Conservation (phyloP, 37 sponge, comb jelly and placozoan genomes). For the Cladorhizidae sp. region DNA sequence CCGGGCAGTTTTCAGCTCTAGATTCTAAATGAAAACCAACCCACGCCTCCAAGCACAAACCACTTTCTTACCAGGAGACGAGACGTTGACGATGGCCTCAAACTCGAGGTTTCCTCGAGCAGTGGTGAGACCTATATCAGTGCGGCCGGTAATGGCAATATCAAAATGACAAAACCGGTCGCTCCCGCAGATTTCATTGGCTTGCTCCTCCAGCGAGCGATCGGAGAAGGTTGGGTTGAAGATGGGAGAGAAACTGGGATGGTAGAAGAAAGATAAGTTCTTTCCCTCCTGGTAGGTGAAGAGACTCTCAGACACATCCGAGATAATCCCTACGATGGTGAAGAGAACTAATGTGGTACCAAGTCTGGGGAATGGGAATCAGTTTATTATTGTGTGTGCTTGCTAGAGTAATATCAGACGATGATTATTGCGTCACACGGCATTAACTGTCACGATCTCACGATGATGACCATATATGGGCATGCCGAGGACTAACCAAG, state of each 20-base stretch:
- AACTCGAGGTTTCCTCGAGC: slow-evolving; percentile 18
- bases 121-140: slow-evolving; percentile 57
- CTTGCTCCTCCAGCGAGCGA: slow-evolving; percentile 46
- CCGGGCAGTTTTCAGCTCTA: too few species aligned
- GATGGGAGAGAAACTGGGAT: slow-evolving; percentile 49
- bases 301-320: slow-evolving; percentile 24
- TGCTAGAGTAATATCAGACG: too few species aligned
- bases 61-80: slow-evolving; percentile 48
- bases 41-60: too few species aligned
- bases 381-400: too few species aligned
- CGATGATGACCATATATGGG: too few species aligned
- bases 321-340: slow-evolving; percentile 55
- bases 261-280: slow-evolving; percentile 37
- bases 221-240: slow-evolving; percentile 42
- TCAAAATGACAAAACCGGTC: slow-evolving; percentile 62
- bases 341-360: too few species aligned
- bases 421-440: too few species aligned
- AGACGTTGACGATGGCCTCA: slow-evolving; percentile 39
- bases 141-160: slow-evolving; percentile 51
- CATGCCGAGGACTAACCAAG: too few species aligned
- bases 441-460: too few species aligned
- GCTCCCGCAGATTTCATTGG: slow-evolving; percentile 42
- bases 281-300: slow-evolving; percentile 31
- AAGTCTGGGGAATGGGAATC: too few species aligned
- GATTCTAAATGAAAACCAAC: too few species aligned